A percentile compares a stretch with the other conserved stretches of the same genome.
phyloP scores from a whole-genome alignment of 2,113 vertebrate species.

The Copsychus sechellarum region DNA sequence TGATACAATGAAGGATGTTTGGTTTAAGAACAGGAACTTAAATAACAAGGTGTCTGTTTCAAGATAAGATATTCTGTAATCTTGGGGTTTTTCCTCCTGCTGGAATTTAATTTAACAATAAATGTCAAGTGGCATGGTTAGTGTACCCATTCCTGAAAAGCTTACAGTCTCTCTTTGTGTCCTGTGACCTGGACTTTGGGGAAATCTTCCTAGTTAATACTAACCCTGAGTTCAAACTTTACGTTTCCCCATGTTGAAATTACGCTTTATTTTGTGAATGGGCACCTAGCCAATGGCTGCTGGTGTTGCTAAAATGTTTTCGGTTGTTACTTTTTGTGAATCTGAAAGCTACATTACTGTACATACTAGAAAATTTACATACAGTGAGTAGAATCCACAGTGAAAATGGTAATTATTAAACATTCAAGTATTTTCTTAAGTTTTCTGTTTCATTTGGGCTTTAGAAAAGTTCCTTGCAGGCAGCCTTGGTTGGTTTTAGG shows the following conservation, averaged over 20 bases:
- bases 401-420: background rate
- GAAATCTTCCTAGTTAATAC: background rate
- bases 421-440: background rate
- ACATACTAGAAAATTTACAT: background rate
- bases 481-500: background rate
- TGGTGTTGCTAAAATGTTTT: background rate
- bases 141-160: background rate
- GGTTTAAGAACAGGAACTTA: background rate
- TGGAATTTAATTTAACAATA: background rate
- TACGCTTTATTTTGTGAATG: background rate
- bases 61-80: background rate
- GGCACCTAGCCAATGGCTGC: background rate
- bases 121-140: background rate
- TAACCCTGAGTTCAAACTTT: background rate
- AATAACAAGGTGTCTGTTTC: background rate
- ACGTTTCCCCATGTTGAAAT: background rate
- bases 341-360: background rate
- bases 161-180: background rate
- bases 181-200: background rate
- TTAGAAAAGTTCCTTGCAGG: background rate
- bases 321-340: background rate
- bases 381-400: background rate
- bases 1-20: background rate
- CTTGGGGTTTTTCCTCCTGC: accelerated
- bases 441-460: background rate